phyloP scores from a whole-genome alignment of 2,888 invertebrate genomes.

The Thyatira batis region DNA sequence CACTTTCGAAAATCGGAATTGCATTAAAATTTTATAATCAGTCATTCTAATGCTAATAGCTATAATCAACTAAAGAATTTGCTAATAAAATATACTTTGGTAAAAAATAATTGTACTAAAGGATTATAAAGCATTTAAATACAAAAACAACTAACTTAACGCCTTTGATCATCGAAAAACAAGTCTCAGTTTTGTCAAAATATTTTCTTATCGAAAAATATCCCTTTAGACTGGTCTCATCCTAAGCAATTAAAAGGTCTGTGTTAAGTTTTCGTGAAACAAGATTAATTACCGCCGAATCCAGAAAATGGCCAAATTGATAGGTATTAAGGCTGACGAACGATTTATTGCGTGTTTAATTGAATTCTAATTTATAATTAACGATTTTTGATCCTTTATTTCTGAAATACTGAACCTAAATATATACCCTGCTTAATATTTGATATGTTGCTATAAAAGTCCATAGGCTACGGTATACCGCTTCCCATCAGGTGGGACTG shows the following conservation, averaged over 20 bases:
- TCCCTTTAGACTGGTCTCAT: constrained; percentile 7
- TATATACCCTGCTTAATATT: background rate
- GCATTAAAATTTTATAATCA: too few relatives aligned
- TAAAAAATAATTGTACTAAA: too few relatives aligned
- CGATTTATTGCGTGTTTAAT: constrained; percentile 23
- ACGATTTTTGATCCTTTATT: background rate
- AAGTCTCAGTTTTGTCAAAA: background rate
- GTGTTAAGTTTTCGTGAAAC: constrained; percentile 16
- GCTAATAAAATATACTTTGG: too few relatives aligned
- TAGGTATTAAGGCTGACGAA: constrained; percentile 18
- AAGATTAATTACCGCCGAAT: constrained; percentile 33
- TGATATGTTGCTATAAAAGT: too few relatives aligned
- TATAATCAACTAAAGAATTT: too few relatives aligned
- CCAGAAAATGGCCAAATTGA: constrained; percentile 26
- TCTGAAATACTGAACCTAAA: background rate
- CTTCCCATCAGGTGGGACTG: too few relatives aligned
- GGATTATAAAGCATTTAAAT: too few relatives aligned
- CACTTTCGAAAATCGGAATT: too few relatives aligned
- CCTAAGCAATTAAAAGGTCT: constrained; percentile 21
- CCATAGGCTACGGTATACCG: too few relatives aligned
- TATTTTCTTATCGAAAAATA: background rate
- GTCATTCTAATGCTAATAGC: too few relatives aligned
- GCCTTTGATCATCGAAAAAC: too few relatives aligned
- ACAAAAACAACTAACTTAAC: too few relatives aligned
- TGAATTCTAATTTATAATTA: constrained; percentile 13